Evolutionary conservation across 1,140 invertebrate genomes (phyloP), one percentile per base, ranked within the genome.

Genomic region (Zaprionus taronus): DNA sequence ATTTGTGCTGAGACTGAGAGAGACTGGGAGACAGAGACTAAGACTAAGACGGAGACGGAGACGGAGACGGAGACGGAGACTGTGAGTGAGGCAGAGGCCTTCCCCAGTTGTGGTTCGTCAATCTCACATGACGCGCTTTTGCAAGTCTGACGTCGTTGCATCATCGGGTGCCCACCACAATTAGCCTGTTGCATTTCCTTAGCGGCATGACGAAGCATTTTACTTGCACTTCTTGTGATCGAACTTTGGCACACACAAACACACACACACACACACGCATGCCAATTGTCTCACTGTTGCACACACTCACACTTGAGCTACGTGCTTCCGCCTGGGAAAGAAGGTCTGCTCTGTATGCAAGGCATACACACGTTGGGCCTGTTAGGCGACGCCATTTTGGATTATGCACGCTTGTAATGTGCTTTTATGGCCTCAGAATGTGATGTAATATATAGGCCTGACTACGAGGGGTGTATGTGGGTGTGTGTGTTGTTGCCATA

Each of bases 51-150:
- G 24, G 24, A 26, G 24, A 53, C 38, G 28, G 4, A 9, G 12
- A 44, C 62, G n/a, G n/a, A 26, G 24, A 4, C 5, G 24, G 24
- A 26, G 24, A 53, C 38, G 28, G 4, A 9, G 12, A 44, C 62
- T 71, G 36, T 20, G 11, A 58, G 53, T 58, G 51, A 38, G 57
- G 53, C 51, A 20, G 7, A 47, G 15, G 36, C 64, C 57, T 28
- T 15, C n/a, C 36, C 41, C 9, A 34, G 31, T 12, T 15, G 22
- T 36, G 53, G 36, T 51, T 66, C 53, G 55, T 60, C 63, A 60
- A 36, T 53, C n/a, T 31, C 41, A 36, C 44, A 44, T 72, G 70
- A 72, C 62, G 63, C 66, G 63, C 66, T 38, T 5, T n/a, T 55
- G 26, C 53, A 38, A 2, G 7, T 9, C 22, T 73, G 71, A 73